Base-by-base conservation (phyloP, 2,797 vertebrate species). In the Carduelis carduelis region DNA sequence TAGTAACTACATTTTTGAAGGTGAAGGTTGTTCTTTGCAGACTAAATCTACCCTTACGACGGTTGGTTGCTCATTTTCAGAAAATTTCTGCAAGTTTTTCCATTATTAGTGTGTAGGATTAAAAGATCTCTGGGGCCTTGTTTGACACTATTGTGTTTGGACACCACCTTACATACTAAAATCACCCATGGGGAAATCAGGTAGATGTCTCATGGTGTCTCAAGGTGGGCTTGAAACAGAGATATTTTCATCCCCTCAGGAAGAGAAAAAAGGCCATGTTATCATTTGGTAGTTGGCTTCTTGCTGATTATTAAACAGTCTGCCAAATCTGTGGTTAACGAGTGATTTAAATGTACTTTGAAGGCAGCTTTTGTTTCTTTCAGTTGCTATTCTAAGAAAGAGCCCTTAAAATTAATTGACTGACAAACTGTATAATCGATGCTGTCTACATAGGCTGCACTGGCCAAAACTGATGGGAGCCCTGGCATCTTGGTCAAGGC, bases 331-430 rank as follows among this genome's bases (percentile, higher is more conserved):
- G 84, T 66, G 56, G 27, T 74, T 95, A 84, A 59, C 0, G 1
- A 89, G 53, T 79, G 53, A 89, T 91, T 78, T 81, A 81, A 92
- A 94, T 81, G 52, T 57, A 79, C 49, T 87, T 92, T 94, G 92
- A 93, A 93, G 77, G 70, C 60, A 79, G 80, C 56, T 96, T 94
- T 93, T 91, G 30, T 91, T 93, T 93, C 63, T 41, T 95, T 89
- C 43, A 64, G 20, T 52, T 68, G 59, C 35, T 91, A 28, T 91
- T 94, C 87, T 89, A 84, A 93, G 91, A 74, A 88, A 87, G 26
- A 69, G 46, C 20, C 56, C 59, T 82, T 88, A 79, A 95, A 95
- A 93, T 76, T 83, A 91, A 69, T 86, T 83, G 84, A 71, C 57
- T 90, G 88, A 60, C 1, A 27, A 95, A 78, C 41, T 85, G 66